A percentile compares a stretch with the other conserved stretches of the same genome.
Conservation (phyloP, 1,140 invertebrate genomes). For the Neoseiulus cucumeris region DNA sequence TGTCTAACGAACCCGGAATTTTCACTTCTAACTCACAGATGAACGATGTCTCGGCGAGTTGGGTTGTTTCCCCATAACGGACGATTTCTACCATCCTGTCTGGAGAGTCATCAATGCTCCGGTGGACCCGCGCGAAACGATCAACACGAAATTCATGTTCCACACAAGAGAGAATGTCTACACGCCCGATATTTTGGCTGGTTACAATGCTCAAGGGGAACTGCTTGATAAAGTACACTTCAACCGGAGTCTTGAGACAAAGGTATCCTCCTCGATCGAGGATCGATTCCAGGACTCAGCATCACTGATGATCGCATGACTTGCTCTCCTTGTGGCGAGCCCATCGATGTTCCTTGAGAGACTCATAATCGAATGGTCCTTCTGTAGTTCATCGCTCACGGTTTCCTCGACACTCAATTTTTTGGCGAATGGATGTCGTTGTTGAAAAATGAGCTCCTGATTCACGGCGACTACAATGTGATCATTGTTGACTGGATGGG, state of each 20-base stretch:
- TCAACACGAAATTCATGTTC: slow-evolving; percentile 5
- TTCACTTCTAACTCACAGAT: neutral
- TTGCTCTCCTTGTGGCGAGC: no score
- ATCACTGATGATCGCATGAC: no score
- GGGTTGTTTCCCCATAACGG: slow-evolving; percentile 15
- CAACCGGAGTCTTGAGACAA: neutral
- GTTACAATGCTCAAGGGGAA: neutral
- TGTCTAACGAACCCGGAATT: no score
- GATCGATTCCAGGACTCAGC: no score
- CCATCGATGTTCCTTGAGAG: no score
- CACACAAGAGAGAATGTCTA: neutral
- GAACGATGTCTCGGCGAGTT: slow-evolving; percentile 13
- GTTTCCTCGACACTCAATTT: neutral
- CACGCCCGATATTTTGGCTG: neutral
- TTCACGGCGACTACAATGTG: slow-evolving; percentile 23
- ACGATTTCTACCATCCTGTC: slow-evolving; percentile 13
- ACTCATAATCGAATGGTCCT: no score
- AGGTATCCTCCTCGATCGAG: neutral
- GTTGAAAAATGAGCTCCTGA: slow-evolving; percentile 11
- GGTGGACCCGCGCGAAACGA: neutral
- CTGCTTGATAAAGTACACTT: neutral
- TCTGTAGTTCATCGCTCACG: neutral
- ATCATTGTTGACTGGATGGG: slow-evolving; percentile 27
- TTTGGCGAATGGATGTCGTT: neutral
- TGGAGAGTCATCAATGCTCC: slow-evolving; percentile 9